These are phyloP conservation scores for Phymorhynchus buccinoides DNA, from an alignment of 1,140 invertebrate genomes.

Conservation along the genomic window DNA sequence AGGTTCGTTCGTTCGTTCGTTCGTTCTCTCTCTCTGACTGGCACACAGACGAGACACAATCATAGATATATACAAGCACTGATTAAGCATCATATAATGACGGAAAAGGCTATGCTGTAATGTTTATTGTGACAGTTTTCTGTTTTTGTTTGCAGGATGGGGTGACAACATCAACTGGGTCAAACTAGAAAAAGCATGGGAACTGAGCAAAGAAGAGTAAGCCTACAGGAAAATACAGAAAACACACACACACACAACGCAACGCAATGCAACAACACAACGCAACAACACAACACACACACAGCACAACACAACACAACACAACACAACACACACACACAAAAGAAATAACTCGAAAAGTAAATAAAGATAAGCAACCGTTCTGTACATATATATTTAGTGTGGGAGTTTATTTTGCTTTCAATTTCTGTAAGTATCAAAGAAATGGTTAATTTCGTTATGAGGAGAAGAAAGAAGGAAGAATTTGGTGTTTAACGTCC, in stretches of 20 bases:
- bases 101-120: neutral
- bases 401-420: conserved; percentile 34
- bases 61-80: neutral
- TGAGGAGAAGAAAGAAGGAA: neutral
- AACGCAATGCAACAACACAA: too few relatives aligned
- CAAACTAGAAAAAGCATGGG: conserved; percentile 75
- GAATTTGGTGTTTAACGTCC: too few relatives aligned
- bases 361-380: conserved; percentile 80
- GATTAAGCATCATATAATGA: neutral
- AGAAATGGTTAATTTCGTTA: neutral
- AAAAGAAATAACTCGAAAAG: too few relatives aligned
- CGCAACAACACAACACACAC: too few relatives aligned
- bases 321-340: too few relatives aligned
- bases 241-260: too few relatives aligned
- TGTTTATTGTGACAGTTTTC: neutral
- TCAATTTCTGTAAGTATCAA: neutral
- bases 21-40: too few relatives aligned
- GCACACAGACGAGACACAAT: neutral
- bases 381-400: conserved; percentile 79
- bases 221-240: conserved; percentile 75
- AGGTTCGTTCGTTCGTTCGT: too few relatives aligned
- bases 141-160: conserved; percentile 57
- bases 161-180: conserved; percentile 66
- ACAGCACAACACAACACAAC: too few relatives aligned
- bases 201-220: conserved; percentile 65